Evolutionary conservation across 2,888 invertebrate species (phyloP).

Genomic region (Polyommatus icarus): DNA sequence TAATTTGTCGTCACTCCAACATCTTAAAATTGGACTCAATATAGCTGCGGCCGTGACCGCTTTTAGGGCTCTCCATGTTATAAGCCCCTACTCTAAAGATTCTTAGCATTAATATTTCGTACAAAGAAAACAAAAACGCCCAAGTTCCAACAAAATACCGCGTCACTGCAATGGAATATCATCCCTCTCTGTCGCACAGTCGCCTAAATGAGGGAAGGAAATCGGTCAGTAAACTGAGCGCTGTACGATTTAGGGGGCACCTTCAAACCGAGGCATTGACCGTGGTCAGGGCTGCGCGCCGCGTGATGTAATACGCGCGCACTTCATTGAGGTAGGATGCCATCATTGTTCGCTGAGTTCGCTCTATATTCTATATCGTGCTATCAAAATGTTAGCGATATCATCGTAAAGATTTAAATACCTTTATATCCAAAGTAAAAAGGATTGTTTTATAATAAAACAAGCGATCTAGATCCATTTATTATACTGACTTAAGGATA

Average conservation of each 20-base stretch:
- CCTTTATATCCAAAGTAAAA: not conserved
- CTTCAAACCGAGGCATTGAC: conserved; percentile 75
- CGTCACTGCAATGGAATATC: not conserved
- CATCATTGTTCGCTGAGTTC: conserved; percentile 27
- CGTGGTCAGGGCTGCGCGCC: conserved; percentile 72
- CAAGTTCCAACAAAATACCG: not conserved
- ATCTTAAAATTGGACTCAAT: not conserved
- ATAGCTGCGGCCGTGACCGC: not conserved
- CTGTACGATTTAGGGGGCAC: conserved; percentile 56
- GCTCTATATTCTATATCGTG: not conserved
- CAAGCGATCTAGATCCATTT: too few species aligned
- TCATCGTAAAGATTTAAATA: not conserved
- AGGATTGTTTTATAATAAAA: too few species aligned
- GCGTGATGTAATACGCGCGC: conserved; percentile 44
- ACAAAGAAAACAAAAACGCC: not conserved
- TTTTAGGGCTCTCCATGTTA: not conserved
- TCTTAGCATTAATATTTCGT: not conserved
- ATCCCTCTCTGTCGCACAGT: not conserved
- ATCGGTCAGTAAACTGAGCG: conserved; percentile 36
- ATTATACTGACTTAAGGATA: too few species aligned
- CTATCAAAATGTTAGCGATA: not conserved
- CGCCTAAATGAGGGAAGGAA: conserved; percentile 26
- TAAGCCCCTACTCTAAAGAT: not conserved
- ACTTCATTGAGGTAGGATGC: conserved; percentile 46
- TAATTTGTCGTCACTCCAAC: too few species aligned